Conservation (phyloP, 2,113 vertebrate genomes). For the Peromyscus maniculatus region DNA sequence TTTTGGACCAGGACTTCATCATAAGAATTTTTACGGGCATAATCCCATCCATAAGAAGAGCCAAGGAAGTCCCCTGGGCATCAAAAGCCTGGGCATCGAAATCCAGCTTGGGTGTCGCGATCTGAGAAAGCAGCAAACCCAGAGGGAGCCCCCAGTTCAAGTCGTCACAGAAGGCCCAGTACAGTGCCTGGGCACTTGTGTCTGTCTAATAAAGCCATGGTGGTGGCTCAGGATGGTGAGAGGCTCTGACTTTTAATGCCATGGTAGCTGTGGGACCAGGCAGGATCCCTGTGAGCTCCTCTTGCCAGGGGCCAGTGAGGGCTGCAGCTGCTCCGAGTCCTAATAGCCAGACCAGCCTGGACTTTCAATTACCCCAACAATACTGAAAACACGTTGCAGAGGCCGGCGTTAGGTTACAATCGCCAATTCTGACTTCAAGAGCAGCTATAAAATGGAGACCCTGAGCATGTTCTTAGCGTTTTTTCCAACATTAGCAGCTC, state of each 20-base stretch:
- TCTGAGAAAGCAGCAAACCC: background rate
- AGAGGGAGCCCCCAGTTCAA: background rate
- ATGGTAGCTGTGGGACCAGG: background rate
- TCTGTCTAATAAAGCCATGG: fast-evolving
- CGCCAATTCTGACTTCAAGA: constrained; percentile 87
- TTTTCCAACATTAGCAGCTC: constrained; percentile 89
- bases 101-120: fast-evolving
- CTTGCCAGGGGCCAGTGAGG: background rate
- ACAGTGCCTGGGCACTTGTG: fast-evolving
- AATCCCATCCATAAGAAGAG: fast-evolving
- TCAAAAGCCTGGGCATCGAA: fast-evolving
- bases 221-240: fast-evolving
- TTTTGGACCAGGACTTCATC: too few species aligned
- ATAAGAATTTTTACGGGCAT: background rate
- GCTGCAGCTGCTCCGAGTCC: constrained; percentile 59
- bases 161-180: fast-evolving
- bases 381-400: constrained; percentile 78
- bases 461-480: constrained; percentile 86
- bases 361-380: constrained; percentile 86
- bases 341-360: constrained; percentile 82
- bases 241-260: fast-evolving
- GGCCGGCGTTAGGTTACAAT: constrained; percentile 85
- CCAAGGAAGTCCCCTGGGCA: fast-evolving
- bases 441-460: constrained; percentile 87
- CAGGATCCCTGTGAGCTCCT: background rate